Base-by-base conservation (phyloP, 2,797 vertebrate species). In the Cossypha heuglini region DNA sequence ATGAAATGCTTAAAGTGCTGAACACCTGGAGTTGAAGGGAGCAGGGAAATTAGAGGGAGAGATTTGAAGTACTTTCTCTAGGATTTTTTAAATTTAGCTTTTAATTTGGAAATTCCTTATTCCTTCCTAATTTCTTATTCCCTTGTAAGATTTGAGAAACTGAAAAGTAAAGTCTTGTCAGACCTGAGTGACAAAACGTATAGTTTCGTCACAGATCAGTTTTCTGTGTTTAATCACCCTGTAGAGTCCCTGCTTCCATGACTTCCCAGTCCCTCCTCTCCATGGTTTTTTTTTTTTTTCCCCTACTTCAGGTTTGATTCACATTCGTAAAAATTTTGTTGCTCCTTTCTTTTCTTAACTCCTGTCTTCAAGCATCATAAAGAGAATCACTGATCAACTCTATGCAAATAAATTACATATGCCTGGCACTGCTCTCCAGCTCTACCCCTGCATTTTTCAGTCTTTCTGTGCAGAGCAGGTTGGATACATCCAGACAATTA, bases 71-170 rank as follows among this genome's bases (percentile, higher is more conserved):
- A 46, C 14, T 72, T 61, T 29, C 16, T 81, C 11, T 66, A 55
- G 48, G 38, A 17, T 86, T 90, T 68, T 92, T 40, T 78, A 11
- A 81, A 66, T 82, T 76, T 45, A 57, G 33, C 21, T 85, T 94
- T 82, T 76, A 17, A 21, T 62, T 67, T 79, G 25, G 48, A 69
- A 84, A 54, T 66, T 40, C 3, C 1, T 16, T 67, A 6, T 68
- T 54, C 24, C 10, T 87, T 89, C 7, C 11, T 84, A 3, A 11
- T 84, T 93, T 92, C 15, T 13, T 45, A 6, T 71, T 82, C 29
- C 13, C 13, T 51, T 86, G 16, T 63, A 69, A 69, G 22, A 40
- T 31, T 12, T 78, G 33, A 92, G 68, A 72, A 31, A 19, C 8
- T 31, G 49, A 52, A 62, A 54, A 42, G 35, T 19, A 21, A 48